Evolutionary conservation across 2,797 vertebrate species (phyloP).

Genomic region (Manis javanica): DNA sequence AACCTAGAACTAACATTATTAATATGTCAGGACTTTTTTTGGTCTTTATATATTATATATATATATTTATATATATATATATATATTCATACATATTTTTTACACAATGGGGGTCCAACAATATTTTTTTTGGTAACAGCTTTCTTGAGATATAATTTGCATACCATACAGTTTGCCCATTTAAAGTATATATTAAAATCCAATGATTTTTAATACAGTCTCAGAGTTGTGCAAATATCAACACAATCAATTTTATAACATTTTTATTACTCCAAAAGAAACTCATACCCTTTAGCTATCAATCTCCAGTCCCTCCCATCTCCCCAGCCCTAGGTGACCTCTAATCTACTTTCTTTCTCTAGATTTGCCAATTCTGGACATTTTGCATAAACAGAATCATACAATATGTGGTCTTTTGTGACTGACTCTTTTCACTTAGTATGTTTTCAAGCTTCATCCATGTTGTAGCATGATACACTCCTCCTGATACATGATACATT

Average conservation of each 20-base stretch:
- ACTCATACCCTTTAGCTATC: background rate
- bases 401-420: background rate
- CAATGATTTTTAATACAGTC: background rate
- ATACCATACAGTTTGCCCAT: background rate
- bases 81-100: background rate
- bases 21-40: background rate
- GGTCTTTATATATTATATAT: background rate
- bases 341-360: background rate
- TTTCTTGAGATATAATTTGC: background rate
- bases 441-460: background rate
- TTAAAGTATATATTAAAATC: background rate
- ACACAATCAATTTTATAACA: background rate
- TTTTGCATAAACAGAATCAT: background rate
- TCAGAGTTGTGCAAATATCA: background rate
- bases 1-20: background rate
- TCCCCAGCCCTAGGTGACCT: background rate
- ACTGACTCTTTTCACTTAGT: background rate
- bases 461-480: background rate
- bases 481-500: background rate
- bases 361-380: background rate
- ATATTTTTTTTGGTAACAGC: background rate
- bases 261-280: background rate
- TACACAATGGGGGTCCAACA: background rate
- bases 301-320: background rate
- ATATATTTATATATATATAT: background rate